Evolutionary conservation across 2,888 invertebrate species (phyloP).

Genomic region (Iselma pallidipennis): DNA sequence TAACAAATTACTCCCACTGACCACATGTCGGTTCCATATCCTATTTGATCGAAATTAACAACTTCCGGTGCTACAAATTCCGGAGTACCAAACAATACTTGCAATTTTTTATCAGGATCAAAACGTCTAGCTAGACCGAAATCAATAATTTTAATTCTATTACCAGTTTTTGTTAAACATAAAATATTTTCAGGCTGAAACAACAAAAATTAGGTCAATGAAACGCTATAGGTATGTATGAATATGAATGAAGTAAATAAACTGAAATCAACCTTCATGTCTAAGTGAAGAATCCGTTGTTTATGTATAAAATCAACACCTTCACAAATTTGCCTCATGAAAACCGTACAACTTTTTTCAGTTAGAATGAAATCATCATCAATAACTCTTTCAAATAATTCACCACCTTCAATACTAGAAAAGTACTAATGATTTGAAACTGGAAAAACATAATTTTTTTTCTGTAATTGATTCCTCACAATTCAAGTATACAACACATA

Average conservation of each 20-base stretch:
- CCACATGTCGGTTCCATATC: constrained; percentile 98
- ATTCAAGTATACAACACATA: constrained; percentile 96
- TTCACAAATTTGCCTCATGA: constrained; percentile 97
- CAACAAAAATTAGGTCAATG: no score
- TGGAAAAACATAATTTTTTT: background rate
- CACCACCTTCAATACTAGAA: constrained; percentile 95
- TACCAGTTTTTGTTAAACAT: constrained; percentile 94
- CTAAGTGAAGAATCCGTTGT: constrained; percentile 93
- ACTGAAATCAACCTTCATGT: constrained; percentile 85
- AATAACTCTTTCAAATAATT: constrained; percentile 97
- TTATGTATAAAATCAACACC: constrained; percentile 97
- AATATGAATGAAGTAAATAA: constrained; percentile 18
- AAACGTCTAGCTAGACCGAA: constrained; percentile 94
- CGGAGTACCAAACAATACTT: constrained; percentile 96
- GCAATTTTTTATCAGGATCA: constrained; percentile 88
- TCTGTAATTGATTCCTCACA: constrained; percentile 72
- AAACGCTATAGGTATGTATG: no score
- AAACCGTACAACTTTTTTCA: constrained; percentile 94
- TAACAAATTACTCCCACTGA: constrained; percentile 98
- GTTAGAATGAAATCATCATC: constrained; percentile 98
- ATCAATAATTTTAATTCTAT: constrained; percentile 98
- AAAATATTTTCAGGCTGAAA: constrained; percentile 96
- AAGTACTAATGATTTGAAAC: constrained; percentile 9
- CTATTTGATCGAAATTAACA: constrained; percentile 96
- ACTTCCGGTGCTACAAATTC: constrained; percentile 99